A percentile compares a stretch with the other conserved stretches of the same genome.
Conservation (phyloP, 2,797 vertebrate species). For the Platalea minor region DNA sequence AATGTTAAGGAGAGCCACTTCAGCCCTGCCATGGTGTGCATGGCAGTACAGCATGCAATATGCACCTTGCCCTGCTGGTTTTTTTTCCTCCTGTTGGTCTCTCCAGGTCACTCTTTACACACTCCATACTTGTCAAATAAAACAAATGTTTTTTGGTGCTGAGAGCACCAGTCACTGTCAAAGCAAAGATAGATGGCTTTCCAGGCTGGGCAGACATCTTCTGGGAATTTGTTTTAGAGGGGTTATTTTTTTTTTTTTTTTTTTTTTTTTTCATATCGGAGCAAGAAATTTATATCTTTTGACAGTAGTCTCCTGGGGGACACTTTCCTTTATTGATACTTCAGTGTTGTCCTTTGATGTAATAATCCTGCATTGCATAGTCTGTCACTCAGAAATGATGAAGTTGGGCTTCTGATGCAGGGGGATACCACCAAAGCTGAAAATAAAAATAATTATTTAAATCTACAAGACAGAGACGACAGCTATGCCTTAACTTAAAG, state of each 20-base stretch:
- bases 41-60: fast-evolving
- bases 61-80: not conserved
- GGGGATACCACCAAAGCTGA: not conserved
- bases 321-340: constrained; percentile 36
- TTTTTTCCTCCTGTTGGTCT: not conserved
- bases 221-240: constrained; percentile 19
- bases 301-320: constrained; percentile 21
- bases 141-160: not conserved
- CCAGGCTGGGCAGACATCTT: not conserved
- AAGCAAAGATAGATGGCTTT: not conserved
- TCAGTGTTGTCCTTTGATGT: constrained; percentile 14
- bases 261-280: not conserved
- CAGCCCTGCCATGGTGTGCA: not conserved
- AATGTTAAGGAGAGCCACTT: not conserved
- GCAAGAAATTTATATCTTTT: constrained; percentile 34
- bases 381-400: constrained; percentile 29
- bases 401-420: not conserved
- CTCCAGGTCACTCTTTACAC: not conserved
- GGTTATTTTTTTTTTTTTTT: not conserved
- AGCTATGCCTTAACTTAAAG: not conserved
- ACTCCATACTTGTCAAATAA: not conserved
- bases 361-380: constrained; percentile 22
- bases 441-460: not conserved
- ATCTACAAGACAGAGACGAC: not conserved
- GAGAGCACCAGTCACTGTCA: not conserved